A percentile compares a stretch with the other conserved stretches of the same genome.
These are phyloP conservation scores for Graptemys geographica DNA, from an alignment of 2,797 vertebrate species.

Conservation along the genomic window DNA sequence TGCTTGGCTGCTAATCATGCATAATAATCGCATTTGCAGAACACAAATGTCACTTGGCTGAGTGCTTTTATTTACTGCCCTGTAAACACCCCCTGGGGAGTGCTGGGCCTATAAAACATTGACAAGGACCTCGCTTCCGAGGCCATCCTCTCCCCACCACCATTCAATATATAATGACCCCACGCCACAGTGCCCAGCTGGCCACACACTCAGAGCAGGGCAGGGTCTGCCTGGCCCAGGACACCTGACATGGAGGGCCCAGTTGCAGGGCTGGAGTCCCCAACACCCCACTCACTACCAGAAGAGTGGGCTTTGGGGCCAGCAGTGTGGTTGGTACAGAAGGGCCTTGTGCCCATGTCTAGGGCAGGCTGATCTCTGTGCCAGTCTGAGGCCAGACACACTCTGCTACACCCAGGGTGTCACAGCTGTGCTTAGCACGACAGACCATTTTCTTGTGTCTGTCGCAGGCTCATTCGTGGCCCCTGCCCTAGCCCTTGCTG, in stretches of 20 bases:
- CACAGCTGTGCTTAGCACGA: neutral
- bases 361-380: neutral
- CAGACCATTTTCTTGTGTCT: rapidly evolving
- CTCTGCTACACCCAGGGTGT: too few relatives aligned
- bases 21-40: conserved; percentile 78
- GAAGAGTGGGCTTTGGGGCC: neutral
- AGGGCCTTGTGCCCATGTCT: neutral
- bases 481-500: rapidly evolving
- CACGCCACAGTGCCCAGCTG: neutral
- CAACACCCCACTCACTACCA: neutral
- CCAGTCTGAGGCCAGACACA: neutral
- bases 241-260: neutral
- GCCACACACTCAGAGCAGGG: rapidly evolving
- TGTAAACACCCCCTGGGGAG: conserved; percentile 73
- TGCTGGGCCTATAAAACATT: conserved; percentile 70
- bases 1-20: conserved; percentile 79
- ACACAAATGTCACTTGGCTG: conserved; percentile 79
- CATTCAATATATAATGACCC: neutral
- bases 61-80: conserved; percentile 78
- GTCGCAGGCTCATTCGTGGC: rapidly evolving
- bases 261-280: neutral
- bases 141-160: conserved; percentile 19
- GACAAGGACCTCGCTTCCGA: conserved; percentile 50
- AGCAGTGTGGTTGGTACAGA: neutral
- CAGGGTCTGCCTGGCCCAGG: neutral